Conservation (phyloP, 1,140 invertebrate species). For the Spodoptera frugiperda region DNA sequence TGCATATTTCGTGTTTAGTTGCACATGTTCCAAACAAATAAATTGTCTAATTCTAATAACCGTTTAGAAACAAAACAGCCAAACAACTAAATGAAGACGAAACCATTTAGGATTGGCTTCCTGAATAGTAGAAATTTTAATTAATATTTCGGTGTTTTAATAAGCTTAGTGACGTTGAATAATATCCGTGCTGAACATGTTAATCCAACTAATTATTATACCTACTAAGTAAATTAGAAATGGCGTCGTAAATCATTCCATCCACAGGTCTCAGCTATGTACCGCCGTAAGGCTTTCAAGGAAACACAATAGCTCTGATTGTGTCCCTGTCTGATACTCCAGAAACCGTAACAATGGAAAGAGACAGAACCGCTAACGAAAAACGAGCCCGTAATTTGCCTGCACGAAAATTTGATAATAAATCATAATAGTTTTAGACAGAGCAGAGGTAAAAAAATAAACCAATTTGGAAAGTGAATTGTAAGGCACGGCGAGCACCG, state of each 20-base stretch:
- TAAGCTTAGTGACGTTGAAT: slow-evolving; percentile 72
- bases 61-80: slow-evolving; percentile 22
- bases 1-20: slow-evolving; percentile 47
- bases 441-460: slow-evolving; percentile 82
- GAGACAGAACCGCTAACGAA: slow-evolving; percentile 71
- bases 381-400: slow-evolving; percentile 81
- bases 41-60: slow-evolving; percentile 34
- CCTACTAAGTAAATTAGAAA: slow-evolving; percentile 80
- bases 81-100: slow-evolving; percentile 18
- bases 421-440: slow-evolving; percentile 86
- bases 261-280: slow-evolving; percentile 70
- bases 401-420: slow-evolving; percentile 86
- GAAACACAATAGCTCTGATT: slow-evolving; percentile 73
- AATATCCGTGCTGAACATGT: slow-evolving; percentile 77
- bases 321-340: slow-evolving; percentile 69
- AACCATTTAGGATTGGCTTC: slow-evolving; percentile 52
- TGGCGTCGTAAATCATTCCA: slow-evolving; percentile 80
- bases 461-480: slow-evolving; percentile 86
- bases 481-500: slow-evolving; percentile 80
- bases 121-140: slow-evolving; percentile 61
- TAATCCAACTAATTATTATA: slow-evolving; percentile 83
- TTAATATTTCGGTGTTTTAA: slow-evolving; percentile 65
- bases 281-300: slow-evolving; percentile 68
- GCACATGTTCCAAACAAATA: slow-evolving; percentile 31
- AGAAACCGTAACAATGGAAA: slow-evolving; percentile 61